Evolutionary conservation across 2,888 invertebrate species (phyloP).

Genomic region (Camponotus fellah): DNA sequence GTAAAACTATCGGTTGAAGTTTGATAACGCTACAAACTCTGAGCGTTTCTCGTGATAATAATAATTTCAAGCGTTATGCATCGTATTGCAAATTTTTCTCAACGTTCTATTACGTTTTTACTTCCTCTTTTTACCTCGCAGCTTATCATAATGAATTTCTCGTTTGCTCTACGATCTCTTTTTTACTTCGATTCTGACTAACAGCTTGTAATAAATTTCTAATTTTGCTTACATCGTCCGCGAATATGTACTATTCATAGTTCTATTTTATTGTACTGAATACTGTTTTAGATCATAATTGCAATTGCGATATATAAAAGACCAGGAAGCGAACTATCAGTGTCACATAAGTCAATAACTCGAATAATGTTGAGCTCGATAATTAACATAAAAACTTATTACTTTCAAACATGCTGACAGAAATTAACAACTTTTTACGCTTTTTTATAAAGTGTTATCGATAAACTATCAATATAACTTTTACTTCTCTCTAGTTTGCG

Average conservation of each 20-base stretch:
- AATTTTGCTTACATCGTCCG: neutral
- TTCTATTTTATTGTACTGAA: neutral
- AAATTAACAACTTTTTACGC: neutral
- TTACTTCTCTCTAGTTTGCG: neutral
- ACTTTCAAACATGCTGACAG: neutral
- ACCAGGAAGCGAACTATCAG: neutral
- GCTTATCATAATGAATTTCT: conserved; percentile 19
- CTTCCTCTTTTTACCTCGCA: conserved; percentile 15
- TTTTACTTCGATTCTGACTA: neutral
- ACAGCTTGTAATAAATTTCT: conserved; percentile 17
- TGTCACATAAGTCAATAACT: neutral
- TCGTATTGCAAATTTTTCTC: conserved; percentile 30
- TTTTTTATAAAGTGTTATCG: neutral
- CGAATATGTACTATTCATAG: neutral
- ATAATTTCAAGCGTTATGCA: conserved; percentile 19
- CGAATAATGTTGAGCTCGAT: neutral
- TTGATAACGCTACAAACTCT: conserved; percentile 13
- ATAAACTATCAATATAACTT: neutral
- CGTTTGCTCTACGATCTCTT: conserved; percentile 15
- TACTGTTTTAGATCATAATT: neutral
- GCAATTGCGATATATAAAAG: neutral
- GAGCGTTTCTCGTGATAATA: conserved; percentile 13
- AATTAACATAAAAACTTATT: conserved; percentile 17
- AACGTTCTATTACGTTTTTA: conserved; percentile 49
- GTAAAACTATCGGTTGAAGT: neutral